Base-by-base conservation (phyloP, 1,140 invertebrate genomes). In the Pantala flavescens region DNA sequence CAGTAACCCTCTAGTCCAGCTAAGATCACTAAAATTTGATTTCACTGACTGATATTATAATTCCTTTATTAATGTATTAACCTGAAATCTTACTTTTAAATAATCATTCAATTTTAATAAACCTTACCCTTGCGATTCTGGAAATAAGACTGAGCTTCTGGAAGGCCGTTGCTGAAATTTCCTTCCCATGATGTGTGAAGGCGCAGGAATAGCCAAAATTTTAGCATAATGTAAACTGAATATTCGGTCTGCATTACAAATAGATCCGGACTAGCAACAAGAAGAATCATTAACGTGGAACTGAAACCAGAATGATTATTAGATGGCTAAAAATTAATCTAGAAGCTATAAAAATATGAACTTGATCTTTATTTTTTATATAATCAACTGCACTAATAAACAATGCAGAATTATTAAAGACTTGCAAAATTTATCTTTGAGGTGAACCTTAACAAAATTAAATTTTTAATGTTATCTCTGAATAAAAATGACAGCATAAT, bases 171-270 rank as follows among this genome's bases (percentile, higher is more conserved):
- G 55, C 80, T 78, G 36, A 75, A 74, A 74, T 76, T 78, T 24
- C 82, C 82, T 71, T 78, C 77, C 80, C 81, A 84, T 3, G 76
- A 75, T 21, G 81, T 81, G 77, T 85, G 81, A 74, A 84, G 74
- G 74, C 83, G 82, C 21, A 89, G 75, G 76, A 86, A 89, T 75
- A 88, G 83, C 90, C 91, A 93, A 36, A 86, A 85, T 72, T 90
- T 87, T 19, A 94, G 80, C 80, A 93, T 82, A 75, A 89, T 87
- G 78, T 93, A 94, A 43, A 93, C 82, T 55, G 91, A 91, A 80
- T 91, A 92, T 82, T 94, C 92, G 5, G 92, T 93, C 81, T 93
- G 91, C 82, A 93, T 88, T 0, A 91, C 90, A 78, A 90, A 89
- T 49, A 94, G 83, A 76, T 90, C 85, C 7, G 87, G 86, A 81